Evolutionary conservation across 2,888 invertebrate genomes (phyloP).

Genomic region (Trachelus troglodyta): DNA sequence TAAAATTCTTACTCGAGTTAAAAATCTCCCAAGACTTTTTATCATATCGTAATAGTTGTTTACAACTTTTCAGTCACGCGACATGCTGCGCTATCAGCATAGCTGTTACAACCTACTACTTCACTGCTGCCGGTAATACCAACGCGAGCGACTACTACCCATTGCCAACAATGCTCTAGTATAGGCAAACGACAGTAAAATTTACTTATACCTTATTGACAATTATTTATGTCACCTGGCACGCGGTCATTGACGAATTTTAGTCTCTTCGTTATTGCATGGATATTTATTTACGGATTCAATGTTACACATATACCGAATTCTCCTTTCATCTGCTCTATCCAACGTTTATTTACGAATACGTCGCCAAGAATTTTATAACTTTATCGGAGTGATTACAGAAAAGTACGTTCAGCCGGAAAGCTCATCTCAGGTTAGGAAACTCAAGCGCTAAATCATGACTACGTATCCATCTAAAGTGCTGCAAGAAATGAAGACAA

Average conservation of each 20-base stretch:
- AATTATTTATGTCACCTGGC: neutral
- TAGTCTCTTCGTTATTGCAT: neutral
- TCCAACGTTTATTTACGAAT: neutral
- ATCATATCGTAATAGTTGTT: slow-evolving; percentile 16
- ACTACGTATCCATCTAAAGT: slow-evolving; percentile 49
- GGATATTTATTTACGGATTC: neutral
- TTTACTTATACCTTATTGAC: neutral
- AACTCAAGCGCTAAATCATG: slow-evolving; percentile 54
- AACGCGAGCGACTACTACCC: neutral
- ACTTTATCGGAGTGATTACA: neutral
- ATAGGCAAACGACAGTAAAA: neutral
- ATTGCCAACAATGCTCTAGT: neutral
- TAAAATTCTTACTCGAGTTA: neutral
- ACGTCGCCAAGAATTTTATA: neutral
- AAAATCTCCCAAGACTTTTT: neutral
- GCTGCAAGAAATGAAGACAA: slow-evolving; percentile 61
- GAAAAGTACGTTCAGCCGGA: neutral
- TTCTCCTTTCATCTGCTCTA: neutral
- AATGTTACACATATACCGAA: neutral
- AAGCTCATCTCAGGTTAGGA: slow-evolving; percentile 10
- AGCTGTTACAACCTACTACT: neutral
- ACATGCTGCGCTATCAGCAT: slow-evolving; percentile 20
- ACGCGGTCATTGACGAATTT: neutral
- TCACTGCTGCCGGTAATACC: neutral
- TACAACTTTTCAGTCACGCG: slow-evolving; percentile 38